These are phyloP conservation scores for Nannoperca australis DNA, from an alignment of 2,797 vertebrate genomes.

Conservation along the genomic window DNA sequence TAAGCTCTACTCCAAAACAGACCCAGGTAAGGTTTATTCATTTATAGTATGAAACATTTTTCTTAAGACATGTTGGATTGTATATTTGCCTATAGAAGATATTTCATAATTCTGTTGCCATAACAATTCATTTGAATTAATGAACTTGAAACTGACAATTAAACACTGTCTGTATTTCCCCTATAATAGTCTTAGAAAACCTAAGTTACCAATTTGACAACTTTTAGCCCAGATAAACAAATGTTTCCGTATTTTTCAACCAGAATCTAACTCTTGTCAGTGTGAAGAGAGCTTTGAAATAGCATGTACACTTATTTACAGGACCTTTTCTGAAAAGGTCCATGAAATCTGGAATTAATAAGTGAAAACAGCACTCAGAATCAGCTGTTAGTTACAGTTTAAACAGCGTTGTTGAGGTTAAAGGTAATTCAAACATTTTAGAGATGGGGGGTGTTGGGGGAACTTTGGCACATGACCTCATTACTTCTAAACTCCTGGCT, in stretches of 20 bases:
- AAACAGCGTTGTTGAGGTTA: background rate
- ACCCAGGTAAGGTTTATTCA: background rate
- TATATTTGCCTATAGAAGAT: background rate
- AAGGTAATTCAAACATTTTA: background rate
- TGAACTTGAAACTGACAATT: background rate
- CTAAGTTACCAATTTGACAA: background rate
- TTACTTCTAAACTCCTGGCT: background rate
- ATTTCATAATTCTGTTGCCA: background rate
- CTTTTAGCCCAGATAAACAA: background rate
- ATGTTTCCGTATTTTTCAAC: background rate
- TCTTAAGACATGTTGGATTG: background rate
- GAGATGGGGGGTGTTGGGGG: background rate
- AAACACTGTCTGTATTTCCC: background rate
- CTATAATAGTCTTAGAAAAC: background rate
- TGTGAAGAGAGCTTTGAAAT: background rate
- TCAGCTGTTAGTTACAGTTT: background rate
- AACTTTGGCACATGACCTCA: background rate
- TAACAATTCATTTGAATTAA: background rate
- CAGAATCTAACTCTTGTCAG: background rate
- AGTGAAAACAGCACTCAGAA: background rate
- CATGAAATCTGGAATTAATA: background rate
- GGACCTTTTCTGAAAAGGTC: background rate
- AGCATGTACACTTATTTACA: background rate
- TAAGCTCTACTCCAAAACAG: constrained; percentile 18
- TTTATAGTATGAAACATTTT: background rate